Percentiles rank a stretch among this genome's conserved stretches.
phyloP scores from a whole-genome alignment of 2,888 invertebrate genomes.

The Neoscelio sp. region DNA sequence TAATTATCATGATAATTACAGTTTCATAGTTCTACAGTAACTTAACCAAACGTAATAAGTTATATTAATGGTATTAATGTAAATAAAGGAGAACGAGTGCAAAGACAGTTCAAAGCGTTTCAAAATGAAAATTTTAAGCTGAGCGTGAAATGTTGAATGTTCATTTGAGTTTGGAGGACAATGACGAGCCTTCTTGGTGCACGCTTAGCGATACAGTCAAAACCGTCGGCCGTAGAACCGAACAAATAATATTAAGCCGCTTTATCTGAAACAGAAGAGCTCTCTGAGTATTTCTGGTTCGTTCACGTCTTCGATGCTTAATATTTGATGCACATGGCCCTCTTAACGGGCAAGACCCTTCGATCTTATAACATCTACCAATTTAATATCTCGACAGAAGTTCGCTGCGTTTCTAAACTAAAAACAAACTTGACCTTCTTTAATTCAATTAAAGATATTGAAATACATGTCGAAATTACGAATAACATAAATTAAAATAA shows the following conservation, averaged over 20 bases:
- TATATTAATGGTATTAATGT: too few relatives aligned
- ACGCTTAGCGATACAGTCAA: constrained; percentile 12
- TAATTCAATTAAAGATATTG: constrained; percentile 26
- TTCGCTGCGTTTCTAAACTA: constrained; percentile 29
- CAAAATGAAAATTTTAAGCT: constrained; percentile 24
- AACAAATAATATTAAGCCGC: constrained; percentile 57
- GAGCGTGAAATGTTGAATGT: constrained; percentile 25
- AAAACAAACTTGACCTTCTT: constrained; percentile 31
- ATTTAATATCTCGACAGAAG: constrained; percentile 35
- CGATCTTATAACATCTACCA: constrained; percentile 41
- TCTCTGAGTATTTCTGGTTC: constrained; percentile 50
- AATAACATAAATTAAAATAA: too few relatives aligned
- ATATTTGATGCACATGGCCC: constrained; percentile 66
- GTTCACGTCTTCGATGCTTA: constrained; percentile 37
- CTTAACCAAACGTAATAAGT: too few relatives aligned
- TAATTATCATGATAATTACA: constrained; percentile 19
- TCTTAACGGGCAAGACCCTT: constrained; percentile 46
- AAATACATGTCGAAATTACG: too few relatives aligned
- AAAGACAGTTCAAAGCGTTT: constrained; percentile 14
- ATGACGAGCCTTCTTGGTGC: constrained; percentile 10
- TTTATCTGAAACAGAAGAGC: constrained; percentile 55
- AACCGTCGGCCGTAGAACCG: constrained; percentile 10
- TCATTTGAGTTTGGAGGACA: constrained; percentile 27
- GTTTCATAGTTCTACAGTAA: too few relatives aligned
- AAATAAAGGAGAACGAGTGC: not conserved